phyloP scores from a whole-genome alignment of 2,888 invertebrate species.

The Arrhopalites spinosus region DNA sequence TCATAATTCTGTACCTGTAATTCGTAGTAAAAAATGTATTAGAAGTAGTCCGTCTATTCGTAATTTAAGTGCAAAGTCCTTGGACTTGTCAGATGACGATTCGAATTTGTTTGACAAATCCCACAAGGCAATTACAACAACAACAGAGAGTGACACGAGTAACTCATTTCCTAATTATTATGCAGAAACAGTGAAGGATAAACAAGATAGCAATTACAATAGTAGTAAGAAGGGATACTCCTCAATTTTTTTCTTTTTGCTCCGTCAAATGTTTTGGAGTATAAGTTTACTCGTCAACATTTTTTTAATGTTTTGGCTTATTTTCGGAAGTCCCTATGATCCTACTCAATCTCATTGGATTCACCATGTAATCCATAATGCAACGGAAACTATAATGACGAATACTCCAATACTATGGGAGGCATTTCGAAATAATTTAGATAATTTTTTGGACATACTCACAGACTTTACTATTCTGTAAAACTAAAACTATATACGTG shows the following conservation, averaged over 20 bases:
- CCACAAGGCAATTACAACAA: not conserved
- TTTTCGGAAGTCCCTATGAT: slow-evolving; percentile 11
- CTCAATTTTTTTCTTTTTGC: not conserved
- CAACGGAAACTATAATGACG: not conserved
- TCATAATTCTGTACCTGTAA: not conserved
- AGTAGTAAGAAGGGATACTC: not conserved
- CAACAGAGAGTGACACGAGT: no score
- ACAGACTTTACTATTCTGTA: no score
- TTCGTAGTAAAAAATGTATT: slow-evolving; percentile 19
- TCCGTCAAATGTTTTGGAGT: slow-evolving; percentile 12
- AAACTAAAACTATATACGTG: no score
- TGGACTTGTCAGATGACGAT: no score
- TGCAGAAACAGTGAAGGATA: no score
- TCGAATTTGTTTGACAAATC: not conserved
- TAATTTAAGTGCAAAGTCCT: not conserved
- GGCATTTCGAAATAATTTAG: not conserved
- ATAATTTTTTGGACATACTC: not conserved
- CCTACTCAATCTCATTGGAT: slow-evolving; percentile 10
- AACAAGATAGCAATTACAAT: not conserved
- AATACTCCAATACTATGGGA: not conserved
- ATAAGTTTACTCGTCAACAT: slow-evolving; percentile 20
- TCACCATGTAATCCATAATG: not conserved
- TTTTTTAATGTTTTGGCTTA: slow-evolving; percentile 17
- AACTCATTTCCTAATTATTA: no score
- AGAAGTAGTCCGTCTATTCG: slow-evolving; percentile 14